Percentiles rank a stretch among this genome's conserved stretches.
Conservation (phyloP, 2,797 vertebrate genomes). For the Diglossa cyanea region DNA sequence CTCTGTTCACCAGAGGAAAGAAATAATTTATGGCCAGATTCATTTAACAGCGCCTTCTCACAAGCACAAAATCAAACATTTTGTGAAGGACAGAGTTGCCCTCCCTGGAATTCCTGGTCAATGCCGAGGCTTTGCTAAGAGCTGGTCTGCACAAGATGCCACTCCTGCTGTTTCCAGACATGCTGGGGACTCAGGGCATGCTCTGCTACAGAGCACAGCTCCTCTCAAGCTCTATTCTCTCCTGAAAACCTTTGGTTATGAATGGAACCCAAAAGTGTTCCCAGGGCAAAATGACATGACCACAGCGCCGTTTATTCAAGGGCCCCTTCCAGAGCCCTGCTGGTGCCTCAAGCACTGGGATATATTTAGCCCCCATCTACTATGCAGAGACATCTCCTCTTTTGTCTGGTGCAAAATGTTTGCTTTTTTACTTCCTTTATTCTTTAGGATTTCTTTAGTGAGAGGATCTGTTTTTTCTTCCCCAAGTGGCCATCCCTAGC, state of each 20-base stretch:
- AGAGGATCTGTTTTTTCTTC: background rate
- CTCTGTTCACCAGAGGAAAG: background rate
- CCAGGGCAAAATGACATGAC: background rate
- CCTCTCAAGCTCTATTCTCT: background rate
- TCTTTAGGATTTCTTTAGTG: background rate
- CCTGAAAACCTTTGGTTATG: background rate
- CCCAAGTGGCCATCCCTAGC: rapidly evolving
- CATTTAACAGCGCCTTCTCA: background rate
- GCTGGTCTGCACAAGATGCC: background rate
- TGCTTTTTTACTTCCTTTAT: background rate
- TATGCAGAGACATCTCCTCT: background rate
- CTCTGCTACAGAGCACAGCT: background rate
- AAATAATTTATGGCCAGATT: background rate
- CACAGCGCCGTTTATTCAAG: rapidly evolving
- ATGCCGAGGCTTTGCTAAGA: background rate
- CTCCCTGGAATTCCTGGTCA: background rate
- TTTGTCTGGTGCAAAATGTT: background rate
- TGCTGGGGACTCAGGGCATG: background rate
- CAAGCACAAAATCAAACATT: background rate
- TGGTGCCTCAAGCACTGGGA: background rate
- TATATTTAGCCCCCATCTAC: background rate
- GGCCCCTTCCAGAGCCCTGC: background rate
- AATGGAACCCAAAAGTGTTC: background rate
- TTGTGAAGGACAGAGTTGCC: background rate
- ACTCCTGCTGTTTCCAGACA: background rate